Evolutionary conservation across 2,797 vertebrate species (phyloP).

Genomic region (Oreortyx pictus): DNA sequence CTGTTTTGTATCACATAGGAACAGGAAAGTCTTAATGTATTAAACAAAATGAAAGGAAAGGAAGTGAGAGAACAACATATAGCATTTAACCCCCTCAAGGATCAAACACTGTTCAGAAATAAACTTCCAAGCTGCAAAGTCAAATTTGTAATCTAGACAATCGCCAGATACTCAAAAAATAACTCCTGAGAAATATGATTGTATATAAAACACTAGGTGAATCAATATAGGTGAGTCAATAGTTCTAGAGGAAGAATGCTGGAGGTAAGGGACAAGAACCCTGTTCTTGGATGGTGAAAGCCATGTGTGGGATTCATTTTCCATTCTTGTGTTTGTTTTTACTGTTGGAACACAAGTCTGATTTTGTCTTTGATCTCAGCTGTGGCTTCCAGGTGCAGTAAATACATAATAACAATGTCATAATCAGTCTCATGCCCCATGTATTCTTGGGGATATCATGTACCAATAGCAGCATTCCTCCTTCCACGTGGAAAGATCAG

Average conservation of each 20-base stretch:
- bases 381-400: conserved; percentile 13
- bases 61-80: neutral
- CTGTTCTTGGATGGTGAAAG: neutral
- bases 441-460: conserved; percentile 35
- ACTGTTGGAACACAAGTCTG: neutral
- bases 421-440: conserved; percentile 32
- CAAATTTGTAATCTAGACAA: neutral
- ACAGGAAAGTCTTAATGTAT: neutral
- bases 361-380: conserved; percentile 44
- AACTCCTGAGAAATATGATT: neutral
- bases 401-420: conserved; percentile 40
- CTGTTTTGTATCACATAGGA: neutral
- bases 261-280: neutral
- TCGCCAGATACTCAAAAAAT: neutral
- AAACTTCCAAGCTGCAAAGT: neutral
- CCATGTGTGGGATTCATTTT: neutral
- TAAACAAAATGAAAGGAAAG: neutral
- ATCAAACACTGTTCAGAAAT: neutral
- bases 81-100: neutral
- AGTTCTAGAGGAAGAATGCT: neutral
- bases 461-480: conserved; percentile 26
- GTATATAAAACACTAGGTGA: neutral
- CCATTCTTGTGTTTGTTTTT: conserved; percentile 21
- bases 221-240: neutral
- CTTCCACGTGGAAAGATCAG: neutral